A percentile compares a stretch with the other conserved stretches of the same genome.
These are phyloP conservation scores for Glossophaga mutica DNA, from an alignment of 2,797 vertebrate genomes.

Conservation along the genomic window DNA sequence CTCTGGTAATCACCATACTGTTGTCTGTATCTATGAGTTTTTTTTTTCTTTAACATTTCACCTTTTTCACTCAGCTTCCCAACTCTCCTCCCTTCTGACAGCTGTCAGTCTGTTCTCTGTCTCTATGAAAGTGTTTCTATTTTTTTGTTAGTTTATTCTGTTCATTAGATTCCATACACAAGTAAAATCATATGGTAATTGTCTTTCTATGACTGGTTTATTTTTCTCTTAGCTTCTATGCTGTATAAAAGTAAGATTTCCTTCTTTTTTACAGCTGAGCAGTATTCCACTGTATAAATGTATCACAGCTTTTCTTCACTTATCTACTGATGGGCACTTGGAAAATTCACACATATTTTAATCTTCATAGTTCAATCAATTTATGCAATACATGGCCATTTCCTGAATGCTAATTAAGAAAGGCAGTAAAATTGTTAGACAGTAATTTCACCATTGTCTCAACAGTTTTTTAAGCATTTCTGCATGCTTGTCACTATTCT, in stretches of 20 bases:
- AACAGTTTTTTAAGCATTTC: not conserved
- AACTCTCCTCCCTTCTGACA: too few relatives aligned
- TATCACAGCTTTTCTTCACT: not conserved
- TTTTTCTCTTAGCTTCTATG: not conserved
- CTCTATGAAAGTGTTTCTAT: too few relatives aligned
- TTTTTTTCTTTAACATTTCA: too few relatives aligned
- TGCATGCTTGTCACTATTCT: not conserved
- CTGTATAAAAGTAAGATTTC: not conserved
- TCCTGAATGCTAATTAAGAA: not conserved
- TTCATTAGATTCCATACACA: too few relatives aligned
- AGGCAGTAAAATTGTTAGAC: not conserved
- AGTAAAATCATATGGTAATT: not conserved
- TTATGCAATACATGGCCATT: not conserved
- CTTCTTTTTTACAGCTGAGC: not conserved
- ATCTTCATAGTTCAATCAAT: constrained; percentile 43
- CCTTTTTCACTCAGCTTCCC: too few relatives aligned
- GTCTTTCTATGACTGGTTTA: not conserved
- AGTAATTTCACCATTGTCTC: not conserved
- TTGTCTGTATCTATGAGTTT: not conserved
- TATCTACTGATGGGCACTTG: not conserved
- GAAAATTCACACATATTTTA: constrained; percentile 44
- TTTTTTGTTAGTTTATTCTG: too few relatives aligned
- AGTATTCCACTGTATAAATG: not conserved
- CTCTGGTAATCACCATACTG: not conserved
- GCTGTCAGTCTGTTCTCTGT: too few relatives aligned